A percentile compares a stretch with the other conserved stretches of the same genome.
Conservation (phyloP, 2,113 vertebrate genomes). For the Platysternon megacephalum region DNA sequence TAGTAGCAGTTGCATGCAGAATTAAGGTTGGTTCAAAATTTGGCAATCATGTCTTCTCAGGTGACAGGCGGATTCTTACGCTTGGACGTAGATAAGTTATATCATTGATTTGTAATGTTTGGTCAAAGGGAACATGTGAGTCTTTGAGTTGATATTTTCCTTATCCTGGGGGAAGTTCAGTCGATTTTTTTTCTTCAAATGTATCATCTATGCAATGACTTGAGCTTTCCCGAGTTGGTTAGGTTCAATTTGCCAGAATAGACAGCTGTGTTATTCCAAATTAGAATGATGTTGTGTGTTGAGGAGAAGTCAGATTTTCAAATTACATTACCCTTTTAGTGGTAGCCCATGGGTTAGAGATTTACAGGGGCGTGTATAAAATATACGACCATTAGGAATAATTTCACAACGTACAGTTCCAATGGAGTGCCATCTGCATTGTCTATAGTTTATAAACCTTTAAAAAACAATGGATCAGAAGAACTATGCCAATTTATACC, state of each 20-base stretch:
- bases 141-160: neutral
- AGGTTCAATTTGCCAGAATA: neutral
- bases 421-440: neutral
- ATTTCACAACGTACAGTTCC: neutral
- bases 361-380: neutral
- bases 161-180: neutral
- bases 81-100: neutral
- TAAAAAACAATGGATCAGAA: neutral
- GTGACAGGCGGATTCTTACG: neutral
- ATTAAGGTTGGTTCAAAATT: neutral
- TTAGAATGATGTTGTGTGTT: neutral
- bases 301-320: neutral
- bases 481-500: neutral
- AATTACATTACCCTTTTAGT: neutral
- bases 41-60: neutral
- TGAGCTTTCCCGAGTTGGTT: neutral
- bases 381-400: neutral
- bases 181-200: neutral
- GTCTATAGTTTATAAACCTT: neutral
- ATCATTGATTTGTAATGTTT: neutral
- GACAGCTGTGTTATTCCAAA: neutral
- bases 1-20: neutral
- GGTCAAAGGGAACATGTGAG: neutral
- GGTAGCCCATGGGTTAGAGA: neutral
- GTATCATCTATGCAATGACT: rapidly evolving